A percentile compares a stretch with the other conserved stretches of the same genome.
These are phyloP conservation scores for Epinephelus malabaricus DNA, from an alignment of 2,797 vertebrate genomes.

Conservation along the genomic window DNA sequence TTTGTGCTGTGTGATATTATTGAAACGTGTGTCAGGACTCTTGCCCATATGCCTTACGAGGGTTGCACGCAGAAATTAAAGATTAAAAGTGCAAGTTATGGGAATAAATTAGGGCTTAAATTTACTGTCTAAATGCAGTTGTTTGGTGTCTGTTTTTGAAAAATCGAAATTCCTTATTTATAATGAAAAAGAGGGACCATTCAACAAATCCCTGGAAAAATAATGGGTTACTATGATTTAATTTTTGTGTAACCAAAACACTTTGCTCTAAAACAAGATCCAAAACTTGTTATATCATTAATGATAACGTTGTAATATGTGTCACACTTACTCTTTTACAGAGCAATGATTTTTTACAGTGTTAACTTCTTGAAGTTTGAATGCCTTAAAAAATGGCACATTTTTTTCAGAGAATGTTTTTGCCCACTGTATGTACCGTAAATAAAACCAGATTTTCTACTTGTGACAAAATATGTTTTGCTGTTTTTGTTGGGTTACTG, in stretches of 20 bases:
- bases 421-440: conserved; percentile 72
- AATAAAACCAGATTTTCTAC: conserved; percentile 81
- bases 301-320: conserved; percentile 67
- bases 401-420: conserved; percentile 79
- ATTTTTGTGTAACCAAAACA: conserved; percentile 42
- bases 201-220: conserved; percentile 5
- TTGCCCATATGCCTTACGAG: conserved; percentile 72
- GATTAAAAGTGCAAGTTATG: conserved; percentile 27
- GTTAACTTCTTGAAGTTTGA: conserved; percentile 75
- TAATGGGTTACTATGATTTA: conserved; percentile 16
- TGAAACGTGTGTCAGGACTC: conserved; percentile 51
- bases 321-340: conserved; percentile 69
- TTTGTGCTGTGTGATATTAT: conserved; percentile 50
- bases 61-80: conserved; percentile 36
- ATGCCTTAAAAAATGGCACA: conserved; percentile 80
- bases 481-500: conserved; percentile 73
- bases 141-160: conserved; percentile 44
- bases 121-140: conserved; percentile 25
- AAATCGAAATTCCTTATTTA: conserved; percentile 40
- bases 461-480: conserved; percentile 69
- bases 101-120: conserved; percentile 44
- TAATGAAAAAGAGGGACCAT: conserved; percentile 29
- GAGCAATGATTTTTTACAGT: conserved; percentile 76
- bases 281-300: conserved; percentile 49
- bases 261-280: conserved; percentile 50